These are phyloP conservation scores for Parotocinclus haroldoi DNA, from an alignment of 2,797 vertebrate genomes.

Conservation along the genomic window DNA sequence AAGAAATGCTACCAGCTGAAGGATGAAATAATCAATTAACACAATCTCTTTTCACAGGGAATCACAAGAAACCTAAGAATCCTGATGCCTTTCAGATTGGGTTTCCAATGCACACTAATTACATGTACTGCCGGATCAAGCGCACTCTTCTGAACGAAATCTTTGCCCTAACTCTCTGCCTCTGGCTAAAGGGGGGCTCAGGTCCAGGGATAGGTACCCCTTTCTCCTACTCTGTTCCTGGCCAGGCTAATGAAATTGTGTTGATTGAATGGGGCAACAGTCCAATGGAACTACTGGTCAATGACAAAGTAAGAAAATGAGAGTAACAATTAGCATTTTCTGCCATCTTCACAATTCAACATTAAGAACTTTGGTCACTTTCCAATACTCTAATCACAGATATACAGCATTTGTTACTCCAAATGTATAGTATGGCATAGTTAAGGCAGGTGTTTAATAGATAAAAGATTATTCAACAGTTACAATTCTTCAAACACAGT, in stretches of 20 bases:
- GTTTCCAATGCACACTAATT: slow-evolving; percentile 82
- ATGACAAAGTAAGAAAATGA: slow-evolving; percentile 67
- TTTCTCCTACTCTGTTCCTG: slow-evolving; percentile 79
- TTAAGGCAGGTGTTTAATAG: background rate
- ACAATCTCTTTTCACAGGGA: slow-evolving; percentile 49
- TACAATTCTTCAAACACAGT: too few species aligned
- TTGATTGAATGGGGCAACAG: slow-evolving; percentile 82
- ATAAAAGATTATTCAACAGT: too few species aligned
- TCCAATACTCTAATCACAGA: background rate
- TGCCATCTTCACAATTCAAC: too few species aligned
- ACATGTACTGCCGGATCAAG: slow-evolving; percentile 78
- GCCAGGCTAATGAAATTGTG: slow-evolving; percentile 82
- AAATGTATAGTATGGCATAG: background rate
- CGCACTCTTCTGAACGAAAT: slow-evolving; percentile 72
- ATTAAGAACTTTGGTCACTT: background rate
- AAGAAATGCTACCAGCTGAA: background rate
- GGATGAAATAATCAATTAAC: background rate
- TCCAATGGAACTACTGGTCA: slow-evolving; percentile 81
- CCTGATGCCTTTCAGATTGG: slow-evolving; percentile 74
- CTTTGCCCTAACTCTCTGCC: slow-evolving; percentile 78
- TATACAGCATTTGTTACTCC: too few species aligned
- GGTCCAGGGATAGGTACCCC: slow-evolving; percentile 78
- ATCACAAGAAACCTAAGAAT: slow-evolving; percentile 65
- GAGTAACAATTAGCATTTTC: background rate
- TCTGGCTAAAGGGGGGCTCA: slow-evolving; percentile 75